Evolutionary conservation across 2,888 invertebrate genomes (phyloP).

Genomic region (Diploptera punctata): DNA sequence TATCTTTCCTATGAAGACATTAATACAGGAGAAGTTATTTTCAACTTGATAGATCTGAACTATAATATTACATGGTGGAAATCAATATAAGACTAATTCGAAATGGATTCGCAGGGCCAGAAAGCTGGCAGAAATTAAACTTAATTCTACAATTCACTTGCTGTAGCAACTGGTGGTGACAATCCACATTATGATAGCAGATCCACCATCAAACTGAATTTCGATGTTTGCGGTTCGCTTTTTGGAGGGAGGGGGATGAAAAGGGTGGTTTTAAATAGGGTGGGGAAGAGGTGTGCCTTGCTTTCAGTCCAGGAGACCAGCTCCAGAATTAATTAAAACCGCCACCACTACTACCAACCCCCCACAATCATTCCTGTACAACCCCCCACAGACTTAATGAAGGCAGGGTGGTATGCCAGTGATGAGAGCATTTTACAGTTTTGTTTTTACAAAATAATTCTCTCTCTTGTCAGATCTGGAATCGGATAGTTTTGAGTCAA

Average conservation of each 20-base stretch:
- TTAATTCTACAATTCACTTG: no score
- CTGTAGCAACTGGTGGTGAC: not conserved
- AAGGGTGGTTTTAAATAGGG: not conserved
- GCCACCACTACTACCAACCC: slow-evolving; percentile 31
- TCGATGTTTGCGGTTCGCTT: slow-evolving; percentile 32
- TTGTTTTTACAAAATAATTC: not conserved
- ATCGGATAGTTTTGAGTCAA: not conserved
- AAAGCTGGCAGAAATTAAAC: no score
- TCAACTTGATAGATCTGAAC: no score
- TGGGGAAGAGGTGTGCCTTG: no score
- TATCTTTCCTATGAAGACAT: no score
- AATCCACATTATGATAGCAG: not conserved
- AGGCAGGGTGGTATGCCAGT: slow-evolving; percentile 10
- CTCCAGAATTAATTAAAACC: slow-evolving; percentile 40
- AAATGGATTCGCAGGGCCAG: no score
- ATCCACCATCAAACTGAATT: slow-evolving; percentile 39
- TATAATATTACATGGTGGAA: no score
- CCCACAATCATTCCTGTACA: slow-evolving; percentile 2
- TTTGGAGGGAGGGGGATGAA: not conserved
- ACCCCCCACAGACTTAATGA: slow-evolving; percentile 25
- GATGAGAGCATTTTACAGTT: not conserved
- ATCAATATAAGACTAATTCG: no score
- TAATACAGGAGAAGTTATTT: no score
- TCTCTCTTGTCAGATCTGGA: not conserved
- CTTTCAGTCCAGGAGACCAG: slow-evolving; percentile 15